Evolutionary conservation across 1,140 invertebrate genomes (phyloP).

Genomic region (Neodiprion pinetum): DNA sequence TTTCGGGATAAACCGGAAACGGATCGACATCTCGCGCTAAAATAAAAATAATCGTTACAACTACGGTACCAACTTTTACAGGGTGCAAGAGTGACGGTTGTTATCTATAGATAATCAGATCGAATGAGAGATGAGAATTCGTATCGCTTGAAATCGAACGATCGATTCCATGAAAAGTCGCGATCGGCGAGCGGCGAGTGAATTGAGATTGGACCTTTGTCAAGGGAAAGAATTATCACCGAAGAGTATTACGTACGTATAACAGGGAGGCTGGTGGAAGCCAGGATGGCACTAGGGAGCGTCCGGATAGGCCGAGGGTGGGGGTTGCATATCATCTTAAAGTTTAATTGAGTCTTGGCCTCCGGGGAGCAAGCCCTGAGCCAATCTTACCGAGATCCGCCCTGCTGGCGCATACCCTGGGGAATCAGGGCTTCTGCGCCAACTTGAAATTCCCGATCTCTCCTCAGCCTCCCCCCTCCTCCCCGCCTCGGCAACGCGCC

Average conservation of each 20-base stretch:
- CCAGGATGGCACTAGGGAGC: conserved; percentile 21
- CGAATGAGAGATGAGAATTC: too few species aligned
- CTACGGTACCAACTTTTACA: too few species aligned
- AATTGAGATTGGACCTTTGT: too few species aligned
- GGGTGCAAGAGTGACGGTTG: too few species aligned
- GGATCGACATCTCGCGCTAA: too few species aligned
- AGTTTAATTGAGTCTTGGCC: conserved; percentile 73
- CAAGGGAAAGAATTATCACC: too few species aligned
- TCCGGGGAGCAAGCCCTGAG: conserved; percentile 64
- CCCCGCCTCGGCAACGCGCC: conserved; percentile 17
- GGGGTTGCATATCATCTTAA: conserved; percentile 72
- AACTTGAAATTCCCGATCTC: conserved; percentile 25
- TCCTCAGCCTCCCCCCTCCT: conserved; percentile 5
- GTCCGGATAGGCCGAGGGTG: conserved; percentile 24
- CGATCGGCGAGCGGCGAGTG: neutral
- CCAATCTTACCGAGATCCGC: conserved; percentile 51
- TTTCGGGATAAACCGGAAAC: too few species aligned
- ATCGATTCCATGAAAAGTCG: too few species aligned
- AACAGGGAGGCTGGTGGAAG: conserved; percentile 8
- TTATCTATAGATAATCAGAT: too few species aligned
- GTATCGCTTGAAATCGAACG: too few species aligned
- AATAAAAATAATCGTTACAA: too few species aligned
- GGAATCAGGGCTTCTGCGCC: conserved; percentile 34
- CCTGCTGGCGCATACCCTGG: conserved; percentile 33
- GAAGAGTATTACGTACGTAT: conserved; percentile 9